phyloP scores from a whole-genome alignment of 2,888 invertebrate species.

The Drymonia ruficornis region DNA sequence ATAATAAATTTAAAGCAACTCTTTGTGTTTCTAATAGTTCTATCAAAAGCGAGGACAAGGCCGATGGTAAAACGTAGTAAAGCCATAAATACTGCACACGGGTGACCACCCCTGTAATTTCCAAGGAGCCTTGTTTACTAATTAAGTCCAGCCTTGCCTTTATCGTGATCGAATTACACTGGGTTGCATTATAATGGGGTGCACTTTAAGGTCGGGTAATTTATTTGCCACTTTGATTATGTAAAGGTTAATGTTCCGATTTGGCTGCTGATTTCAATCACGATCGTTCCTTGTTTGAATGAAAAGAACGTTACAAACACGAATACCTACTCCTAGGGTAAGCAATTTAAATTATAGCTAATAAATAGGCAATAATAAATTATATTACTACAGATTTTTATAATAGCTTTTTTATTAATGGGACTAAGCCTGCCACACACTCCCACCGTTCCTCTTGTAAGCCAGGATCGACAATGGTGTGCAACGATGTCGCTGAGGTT shows the following conservation, averaged over 20 bases:
- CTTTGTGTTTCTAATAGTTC: neutral
- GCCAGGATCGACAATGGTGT: no score
- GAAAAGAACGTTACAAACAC: no score
- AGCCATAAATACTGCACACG: slow-evolving; percentile 44
- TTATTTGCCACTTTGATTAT: slow-evolving; percentile 25
- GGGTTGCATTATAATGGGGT: slow-evolving; percentile 48
- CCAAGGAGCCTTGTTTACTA: slow-evolving; percentile 49
- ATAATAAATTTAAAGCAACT: slow-evolving; percentile 13
- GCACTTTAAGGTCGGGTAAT: slow-evolving; percentile 47
- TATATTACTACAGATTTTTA: no score
- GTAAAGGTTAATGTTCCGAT: neutral
- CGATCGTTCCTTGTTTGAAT: neutral
- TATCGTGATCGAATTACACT: slow-evolving; percentile 52
- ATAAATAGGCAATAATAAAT: no score
- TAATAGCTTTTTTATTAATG: no score
- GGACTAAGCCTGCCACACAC: no score
- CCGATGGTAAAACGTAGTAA: neutral
- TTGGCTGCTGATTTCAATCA: neutral
- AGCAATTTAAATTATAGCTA: no score
- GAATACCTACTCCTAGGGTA: no score
- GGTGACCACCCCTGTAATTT: slow-evolving; percentile 43
- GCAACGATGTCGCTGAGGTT: no score
- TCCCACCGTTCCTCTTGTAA: no score
- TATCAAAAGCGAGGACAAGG: neutral
- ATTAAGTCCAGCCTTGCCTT: slow-evolving; percentile 48